phyloP scores from a whole-genome alignment of 1,140 invertebrate genomes.

The Ctenoplectra terminalis region DNA sequence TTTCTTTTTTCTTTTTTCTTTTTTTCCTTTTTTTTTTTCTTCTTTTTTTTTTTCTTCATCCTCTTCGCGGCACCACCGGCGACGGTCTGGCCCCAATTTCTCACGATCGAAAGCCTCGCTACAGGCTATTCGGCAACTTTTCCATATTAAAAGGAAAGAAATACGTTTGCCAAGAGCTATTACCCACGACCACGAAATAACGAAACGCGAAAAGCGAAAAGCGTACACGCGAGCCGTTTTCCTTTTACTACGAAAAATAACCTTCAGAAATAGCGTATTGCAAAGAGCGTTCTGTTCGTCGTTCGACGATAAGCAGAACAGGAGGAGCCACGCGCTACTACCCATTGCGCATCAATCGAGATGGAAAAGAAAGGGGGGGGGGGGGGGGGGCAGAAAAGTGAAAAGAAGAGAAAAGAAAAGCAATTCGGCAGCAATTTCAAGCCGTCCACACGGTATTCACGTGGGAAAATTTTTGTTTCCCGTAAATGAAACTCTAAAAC shows the following conservation, averaged over 20 bases:
- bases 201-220: neutral
- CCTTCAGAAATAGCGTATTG: too few relatives aligned
- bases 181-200: neutral
- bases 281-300: too few relatives aligned
- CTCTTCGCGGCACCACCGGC: slow-evolving; percentile 48
- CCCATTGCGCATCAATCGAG: neutral
- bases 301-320: too few relatives aligned
- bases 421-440: neutral
- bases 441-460: slow-evolving; percentile 11
- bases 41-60: neutral
- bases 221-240: neutral
- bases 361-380: too few relatives aligned
- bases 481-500: slow-evolving; percentile 37
- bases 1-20: too few relatives aligned
- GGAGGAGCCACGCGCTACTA: too few relatives aligned
- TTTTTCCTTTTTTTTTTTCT: too few relatives aligned
- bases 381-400: too few relatives aligned
- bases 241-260: neutral
- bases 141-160: slow-evolving; percentile 25
- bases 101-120: slow-evolving; percentile 60
- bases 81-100: slow-evolving; percentile 58
- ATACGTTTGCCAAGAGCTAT: slow-evolving; percentile 28
- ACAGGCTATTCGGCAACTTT: slow-evolving; percentile 59
- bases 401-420: neutral
- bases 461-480: slow-evolving; percentile 31